Percentiles rank a stretch among this genome's conserved stretches.
Conservation (phyloP, 2,113 vertebrate genomes). For the Sula dactylatra region DNA sequence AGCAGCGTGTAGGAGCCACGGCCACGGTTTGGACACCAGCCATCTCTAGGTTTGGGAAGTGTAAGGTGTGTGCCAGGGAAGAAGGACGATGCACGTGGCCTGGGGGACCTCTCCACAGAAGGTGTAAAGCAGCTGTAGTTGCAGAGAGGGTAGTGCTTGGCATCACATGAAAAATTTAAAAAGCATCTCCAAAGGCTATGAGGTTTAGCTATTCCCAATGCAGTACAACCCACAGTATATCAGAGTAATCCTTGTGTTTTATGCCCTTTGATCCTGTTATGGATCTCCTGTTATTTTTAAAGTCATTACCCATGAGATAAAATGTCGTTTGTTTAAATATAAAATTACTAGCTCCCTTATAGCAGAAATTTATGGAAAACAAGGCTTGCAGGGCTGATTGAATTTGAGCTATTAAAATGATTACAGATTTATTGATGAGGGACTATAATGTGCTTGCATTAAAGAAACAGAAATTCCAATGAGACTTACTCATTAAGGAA, state of each 20-base stretch:
- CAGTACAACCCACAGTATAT: background rate
- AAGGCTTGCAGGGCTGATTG: background rate
- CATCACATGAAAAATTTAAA: background rate
- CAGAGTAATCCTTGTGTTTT: background rate
- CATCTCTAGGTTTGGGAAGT: background rate
- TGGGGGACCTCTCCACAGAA: background rate
- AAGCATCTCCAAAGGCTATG: background rate
- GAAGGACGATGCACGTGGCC: accelerated
- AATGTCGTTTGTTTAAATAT: background rate
- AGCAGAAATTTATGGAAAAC: conserved; percentile 14
- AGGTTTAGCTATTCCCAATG: background rate
- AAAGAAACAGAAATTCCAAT: background rate
- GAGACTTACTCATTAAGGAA: background rate
- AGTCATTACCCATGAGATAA: background rate
- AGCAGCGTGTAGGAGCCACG: accelerated
- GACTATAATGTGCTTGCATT: background rate
- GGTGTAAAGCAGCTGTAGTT: background rate
- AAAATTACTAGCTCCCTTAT: conserved; percentile 32
- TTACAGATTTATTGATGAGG: conserved; percentile 15
- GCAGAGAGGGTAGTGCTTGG: background rate
- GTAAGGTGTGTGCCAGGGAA: background rate
- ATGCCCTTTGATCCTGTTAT: background rate
- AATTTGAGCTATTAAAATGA: conserved; percentile 50
- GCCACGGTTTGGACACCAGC: accelerated
- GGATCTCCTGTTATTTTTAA: background rate